Percentiles rank a stretch among this genome's conserved stretches.
Conservation (phyloP, 2,797 vertebrate genomes). For the Tauraco hartlaubi region DNA sequence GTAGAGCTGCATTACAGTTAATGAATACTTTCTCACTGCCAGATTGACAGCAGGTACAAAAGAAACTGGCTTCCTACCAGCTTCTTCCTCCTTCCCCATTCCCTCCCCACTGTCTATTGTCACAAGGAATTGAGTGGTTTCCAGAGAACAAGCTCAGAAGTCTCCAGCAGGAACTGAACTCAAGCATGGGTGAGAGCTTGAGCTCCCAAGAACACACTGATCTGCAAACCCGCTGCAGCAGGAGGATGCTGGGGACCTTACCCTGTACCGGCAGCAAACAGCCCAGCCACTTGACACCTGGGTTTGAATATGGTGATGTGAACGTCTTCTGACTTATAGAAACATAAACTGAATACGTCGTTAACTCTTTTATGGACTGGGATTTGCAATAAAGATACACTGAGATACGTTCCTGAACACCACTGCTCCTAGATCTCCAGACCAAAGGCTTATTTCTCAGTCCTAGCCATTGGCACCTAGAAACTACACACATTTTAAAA, state of each 20-base stretch:
- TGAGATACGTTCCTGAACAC: background rate
- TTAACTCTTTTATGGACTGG: background rate
- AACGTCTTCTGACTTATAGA: background rate
- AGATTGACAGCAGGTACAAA: background rate
- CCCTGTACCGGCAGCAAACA: background rate
- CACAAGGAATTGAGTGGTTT: background rate
- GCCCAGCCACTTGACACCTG: background rate
- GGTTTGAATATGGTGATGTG: background rate
- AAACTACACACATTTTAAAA: background rate
- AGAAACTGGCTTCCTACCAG: background rate
- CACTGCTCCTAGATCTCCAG: background rate
- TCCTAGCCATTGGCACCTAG: background rate
- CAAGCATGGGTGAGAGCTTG: background rate
- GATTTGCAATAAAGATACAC: background rate
- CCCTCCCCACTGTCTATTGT: background rate
- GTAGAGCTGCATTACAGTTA: background rate
- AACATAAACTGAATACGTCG: background rate
- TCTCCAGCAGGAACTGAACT: background rate
- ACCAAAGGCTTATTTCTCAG: background rate
- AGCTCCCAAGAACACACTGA: background rate
- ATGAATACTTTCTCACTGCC: background rate
- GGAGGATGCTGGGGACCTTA: background rate
- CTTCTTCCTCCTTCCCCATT: background rate
- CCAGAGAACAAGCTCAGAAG: background rate
- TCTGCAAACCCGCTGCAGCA: fast-evolving